A percentile compares a stretch with the other conserved stretches of the same genome.
Evolutionary conservation across 2,888 invertebrate genomes (phyloP).

Genomic region (Apocheima hispidaria): DNA sequence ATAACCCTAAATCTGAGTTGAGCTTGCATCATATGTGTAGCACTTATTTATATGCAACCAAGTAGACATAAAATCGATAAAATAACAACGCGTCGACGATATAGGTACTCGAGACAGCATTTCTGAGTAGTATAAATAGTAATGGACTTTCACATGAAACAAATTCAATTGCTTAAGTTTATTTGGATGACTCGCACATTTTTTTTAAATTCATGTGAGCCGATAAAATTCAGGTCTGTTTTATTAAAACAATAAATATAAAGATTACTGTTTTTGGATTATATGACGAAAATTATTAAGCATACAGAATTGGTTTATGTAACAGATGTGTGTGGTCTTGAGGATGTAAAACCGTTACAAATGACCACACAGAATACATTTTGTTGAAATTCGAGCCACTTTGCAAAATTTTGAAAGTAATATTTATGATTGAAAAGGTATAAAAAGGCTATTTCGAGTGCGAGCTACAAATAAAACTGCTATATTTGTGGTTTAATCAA

Average conservation of each 20-base stretch:
- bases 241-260: constrained; percentile 28
- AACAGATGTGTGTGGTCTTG: constrained; percentile 28
- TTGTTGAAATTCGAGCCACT: neutral
- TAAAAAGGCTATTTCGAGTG: too few relatives aligned
- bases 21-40: too few relatives aligned
- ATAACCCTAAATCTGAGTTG: too few relatives aligned
- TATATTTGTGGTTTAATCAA: too few relatives aligned
- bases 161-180: constrained; percentile 14
- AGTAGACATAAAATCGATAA: neutral
- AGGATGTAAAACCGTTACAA: constrained; percentile 15
- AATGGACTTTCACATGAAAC: constrained; percentile 22
- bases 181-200: constrained; percentile 15
- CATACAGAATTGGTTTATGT: constrained; percentile 30
- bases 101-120: neutral
- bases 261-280: constrained; percentile 29
- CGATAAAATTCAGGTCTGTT: constrained; percentile 12
- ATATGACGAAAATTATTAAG: constrained; percentile 29
- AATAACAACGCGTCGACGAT: constrained; percentile 5
- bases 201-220: constrained; percentile 8
- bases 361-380: neutral
- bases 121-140: constrained; percentile 12
- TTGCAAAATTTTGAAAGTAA: neutral
- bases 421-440: neutral
- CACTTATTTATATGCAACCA: neutral
- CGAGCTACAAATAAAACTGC: too few relatives aligned